Conservation (phyloP, 2,113 vertebrate species). For the Empidonax alnorum region DNA sequence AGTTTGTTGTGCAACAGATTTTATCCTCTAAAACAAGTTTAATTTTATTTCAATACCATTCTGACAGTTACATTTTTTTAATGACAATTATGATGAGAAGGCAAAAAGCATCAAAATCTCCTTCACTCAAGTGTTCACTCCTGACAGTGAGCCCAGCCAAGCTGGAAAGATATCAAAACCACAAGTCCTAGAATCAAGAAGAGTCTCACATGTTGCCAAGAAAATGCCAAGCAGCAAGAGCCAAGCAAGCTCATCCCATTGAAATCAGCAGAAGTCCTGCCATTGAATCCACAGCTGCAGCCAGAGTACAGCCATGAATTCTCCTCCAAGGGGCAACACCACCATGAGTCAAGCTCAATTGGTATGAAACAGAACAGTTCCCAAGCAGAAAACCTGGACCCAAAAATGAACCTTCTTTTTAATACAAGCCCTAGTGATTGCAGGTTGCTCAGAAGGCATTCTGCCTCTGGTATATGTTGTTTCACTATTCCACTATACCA, state of each 20-base stretch:
- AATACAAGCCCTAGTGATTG: neutral
- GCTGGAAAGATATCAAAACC: neutral
- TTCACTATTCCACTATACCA: neutral
- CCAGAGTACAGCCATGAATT: neutral
- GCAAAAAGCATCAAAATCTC: neutral
- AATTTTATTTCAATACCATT: neutral
- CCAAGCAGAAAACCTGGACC: neutral
- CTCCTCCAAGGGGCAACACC: neutral
- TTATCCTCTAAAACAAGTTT: neutral
- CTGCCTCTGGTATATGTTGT: neutral
- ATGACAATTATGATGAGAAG: neutral
- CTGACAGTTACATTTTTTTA: neutral
- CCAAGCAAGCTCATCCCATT: neutral
- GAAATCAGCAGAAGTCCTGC: neutral
- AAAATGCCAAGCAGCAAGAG: neutral
- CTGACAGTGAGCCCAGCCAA: neutral
- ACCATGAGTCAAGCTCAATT: neutral
- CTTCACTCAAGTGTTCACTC: neutral
- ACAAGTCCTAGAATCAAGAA: neutral
- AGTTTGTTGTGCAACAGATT: conserved; percentile 27
- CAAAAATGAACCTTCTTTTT: neutral
- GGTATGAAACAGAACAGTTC: neutral
- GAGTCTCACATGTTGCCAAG: neutral
- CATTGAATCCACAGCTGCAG: neutral
- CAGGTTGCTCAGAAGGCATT: neutral